phyloP scores from a whole-genome alignment of 1,140 invertebrate species.

The Formica selysi region DNA sequence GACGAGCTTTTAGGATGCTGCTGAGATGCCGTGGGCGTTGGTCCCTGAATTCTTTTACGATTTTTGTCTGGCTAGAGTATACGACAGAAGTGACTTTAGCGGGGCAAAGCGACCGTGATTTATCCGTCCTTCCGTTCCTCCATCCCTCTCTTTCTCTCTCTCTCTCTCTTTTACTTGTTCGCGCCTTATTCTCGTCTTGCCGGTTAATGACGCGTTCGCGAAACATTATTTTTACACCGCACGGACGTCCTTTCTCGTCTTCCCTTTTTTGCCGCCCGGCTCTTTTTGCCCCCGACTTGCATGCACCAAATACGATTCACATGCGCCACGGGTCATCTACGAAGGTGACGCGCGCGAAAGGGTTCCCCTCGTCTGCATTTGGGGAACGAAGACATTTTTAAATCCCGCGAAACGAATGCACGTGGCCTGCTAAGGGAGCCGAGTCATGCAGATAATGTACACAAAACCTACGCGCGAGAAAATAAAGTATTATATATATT shows the following conservation, averaged over 20 bases:
- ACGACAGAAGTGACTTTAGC: constrained; percentile 65
- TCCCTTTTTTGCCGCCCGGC: not conserved
- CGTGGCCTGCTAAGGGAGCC: not conserved
- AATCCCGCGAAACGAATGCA: constrained; percentile 2
- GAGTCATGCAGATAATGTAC: not conserved
- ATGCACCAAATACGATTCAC: constrained; percentile 53
- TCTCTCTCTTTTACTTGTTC: constrained; percentile 7
- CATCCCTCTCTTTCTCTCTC: constrained; percentile 9
- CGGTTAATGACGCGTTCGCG: constrained; percentile 73
- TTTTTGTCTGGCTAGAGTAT: constrained; percentile 78
- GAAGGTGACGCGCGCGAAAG: constrained; percentile 28
- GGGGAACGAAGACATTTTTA: constrained; percentile 16
- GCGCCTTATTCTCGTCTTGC: constrained; percentile 74
- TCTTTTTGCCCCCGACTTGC: constrained; percentile 20
- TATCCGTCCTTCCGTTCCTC: constrained; percentile 74
- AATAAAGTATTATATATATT: not conserved
- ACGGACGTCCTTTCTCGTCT: constrained; percentile 45
- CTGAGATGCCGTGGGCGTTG: constrained; percentile 65
- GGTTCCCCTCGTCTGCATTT: constrained; percentile 5
- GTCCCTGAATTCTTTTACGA: constrained; percentile 77
- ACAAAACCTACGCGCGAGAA: not conserved
- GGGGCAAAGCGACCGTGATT: constrained; percentile 73
- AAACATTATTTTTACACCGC: constrained; percentile 77
- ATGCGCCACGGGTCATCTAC: constrained; percentile 30
- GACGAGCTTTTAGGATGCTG: constrained; percentile 18